phyloP scores from a whole-genome alignment of 2,113 vertebrate genomes.

The Pterocles orientalis region DNA sequence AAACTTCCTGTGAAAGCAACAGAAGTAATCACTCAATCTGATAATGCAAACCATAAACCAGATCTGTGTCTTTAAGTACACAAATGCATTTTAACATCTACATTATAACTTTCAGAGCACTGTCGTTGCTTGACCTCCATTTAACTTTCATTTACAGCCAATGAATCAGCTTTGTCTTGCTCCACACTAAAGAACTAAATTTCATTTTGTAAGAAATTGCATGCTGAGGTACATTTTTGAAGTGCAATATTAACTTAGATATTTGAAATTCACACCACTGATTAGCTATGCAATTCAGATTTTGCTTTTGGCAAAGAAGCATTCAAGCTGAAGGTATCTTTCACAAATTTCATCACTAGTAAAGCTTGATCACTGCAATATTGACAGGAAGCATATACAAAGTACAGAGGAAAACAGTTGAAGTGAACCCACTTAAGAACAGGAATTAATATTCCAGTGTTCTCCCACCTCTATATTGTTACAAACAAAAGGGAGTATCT shows the following conservation, averaged over 20 bases:
- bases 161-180: neutral
- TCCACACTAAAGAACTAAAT: neutral
- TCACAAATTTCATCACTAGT: neutral
- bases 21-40: neutral
- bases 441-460: neutral
- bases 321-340: neutral
- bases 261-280: neutral
- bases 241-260: neutral
- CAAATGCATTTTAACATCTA: neutral
- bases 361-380: neutral
- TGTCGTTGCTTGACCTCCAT: neutral
- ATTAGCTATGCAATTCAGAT: neutral
- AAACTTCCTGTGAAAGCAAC: neutral
- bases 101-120: neutral
- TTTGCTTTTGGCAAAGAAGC: neutral
- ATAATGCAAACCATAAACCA: neutral
- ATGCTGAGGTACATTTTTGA: neutral
- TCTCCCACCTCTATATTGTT: neutral
- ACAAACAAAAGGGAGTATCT: neutral
- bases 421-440: neutral
- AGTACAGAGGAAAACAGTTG: neutral
- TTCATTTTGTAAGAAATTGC: neutral
- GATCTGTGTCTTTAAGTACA: neutral
- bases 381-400: neutral
- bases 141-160: neutral